These are phyloP conservation scores for Macaca fascicularis DNA, from an alignment of 2,113 vertebrate genomes.

Conservation along the genomic window T2T-MFA8v1.1 NC_088394.1:45528501-45529000, in stretches of 20 bases:
- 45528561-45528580: neutral
- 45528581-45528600: slow-evolving; percentile 54
- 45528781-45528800: slow-evolving; percentile 80
- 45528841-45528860: slow-evolving; percentile 64
- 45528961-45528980: neutral
- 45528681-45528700: slow-evolving; percentile 57
- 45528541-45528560: neutral
- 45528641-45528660: slow-evolving; percentile 72
- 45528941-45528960: neutral
- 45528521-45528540: neutral
- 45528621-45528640: slow-evolving; percentile 62
- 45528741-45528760: slow-evolving; percentile 79
- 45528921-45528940: neutral
- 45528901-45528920: slow-evolving; percentile 46
- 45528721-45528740: slow-evolving; percentile 75
- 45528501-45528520: neutral
- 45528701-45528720: slow-evolving; percentile 69
- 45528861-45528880: neutral
- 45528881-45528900: neutral
- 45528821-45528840: slow-evolving; percentile 43
- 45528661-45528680: slow-evolving; percentile 67
- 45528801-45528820: slow-evolving; percentile 72
- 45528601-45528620: slow-evolving; percentile 80
- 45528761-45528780: slow-evolving; percentile 78
- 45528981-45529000: neutral